Conservation (phyloP, 2,113 vertebrate genomes). For the Benitochromis conjunctus region DNA sequence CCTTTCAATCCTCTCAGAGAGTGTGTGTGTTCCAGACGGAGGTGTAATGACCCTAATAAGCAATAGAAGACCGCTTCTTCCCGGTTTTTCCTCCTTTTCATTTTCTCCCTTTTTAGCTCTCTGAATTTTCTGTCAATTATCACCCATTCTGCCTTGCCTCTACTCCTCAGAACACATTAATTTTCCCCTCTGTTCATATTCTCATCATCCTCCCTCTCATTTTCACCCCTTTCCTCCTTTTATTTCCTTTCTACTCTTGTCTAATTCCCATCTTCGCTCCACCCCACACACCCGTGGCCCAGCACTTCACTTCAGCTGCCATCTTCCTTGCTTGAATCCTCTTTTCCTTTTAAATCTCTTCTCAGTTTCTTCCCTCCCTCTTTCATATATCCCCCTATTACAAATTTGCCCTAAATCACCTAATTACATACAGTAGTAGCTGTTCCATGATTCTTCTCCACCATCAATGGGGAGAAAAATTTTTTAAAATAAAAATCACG, state of each 20-base stretch:
- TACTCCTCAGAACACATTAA: conserved; percentile 28
- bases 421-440: not conserved
- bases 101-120: conserved; percentile 12
- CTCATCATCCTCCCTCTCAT: not conserved
- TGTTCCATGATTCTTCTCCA: not conserved
- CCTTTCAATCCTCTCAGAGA: conserved; percentile 18
- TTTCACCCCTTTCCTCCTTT: not conserved
- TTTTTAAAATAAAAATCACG: not conserved
- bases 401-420: not conserved
- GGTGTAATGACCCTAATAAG: conserved; percentile 65
- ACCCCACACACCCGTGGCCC: not conserved
- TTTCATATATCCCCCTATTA: not conserved
- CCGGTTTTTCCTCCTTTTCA: conserved; percentile 11
- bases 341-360: not conserved
- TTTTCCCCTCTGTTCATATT: conserved; percentile 17
- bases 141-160: conserved; percentile 26
- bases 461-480: not conserved
- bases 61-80: conserved; percentile 36
- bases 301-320: not conserved
- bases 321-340: not conserved
- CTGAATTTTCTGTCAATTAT: conserved; percentile 62
- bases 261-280: not conserved
- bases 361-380: not conserved
- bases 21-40: not conserved
- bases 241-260: not conserved